A percentile compares a stretch with the other conserved stretches of the same genome.
Conservation (phyloP, 2,888 invertebrate genomes). For the Orthosia gracilis region DNA sequence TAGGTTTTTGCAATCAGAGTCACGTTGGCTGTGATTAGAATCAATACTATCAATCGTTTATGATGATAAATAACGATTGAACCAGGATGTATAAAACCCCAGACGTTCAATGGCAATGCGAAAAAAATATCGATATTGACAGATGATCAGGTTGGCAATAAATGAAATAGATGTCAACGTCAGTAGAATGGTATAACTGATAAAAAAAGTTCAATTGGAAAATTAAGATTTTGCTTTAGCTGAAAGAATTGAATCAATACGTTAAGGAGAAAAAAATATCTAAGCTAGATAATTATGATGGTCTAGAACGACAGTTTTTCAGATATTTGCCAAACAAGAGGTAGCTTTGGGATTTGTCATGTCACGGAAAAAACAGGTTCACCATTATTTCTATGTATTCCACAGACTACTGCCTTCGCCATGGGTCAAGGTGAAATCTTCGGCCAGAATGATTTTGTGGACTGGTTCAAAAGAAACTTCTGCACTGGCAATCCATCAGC, state of each 20-base stretch:
- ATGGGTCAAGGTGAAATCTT: conserved; percentile 74
- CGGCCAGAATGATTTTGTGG: conserved; percentile 64
- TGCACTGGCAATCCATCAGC: conserved; percentile 41
- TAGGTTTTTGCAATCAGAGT: conserved; percentile 10
- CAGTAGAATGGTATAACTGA: no score
- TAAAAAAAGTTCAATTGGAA: no score
- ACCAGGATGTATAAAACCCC: not conserved
- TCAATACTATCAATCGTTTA: conserved; percentile 17
- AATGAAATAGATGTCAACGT: not conserved
- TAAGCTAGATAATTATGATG: not conserved
- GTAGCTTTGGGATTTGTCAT: not conserved
- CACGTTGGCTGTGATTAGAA: conserved; percentile 13
- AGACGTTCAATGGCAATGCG: not conserved
- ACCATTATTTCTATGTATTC: conserved; percentile 12
- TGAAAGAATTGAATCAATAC: not conserved
- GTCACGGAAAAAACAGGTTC: not conserved
- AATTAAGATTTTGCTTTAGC: no score
- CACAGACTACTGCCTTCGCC: conserved; percentile 69
- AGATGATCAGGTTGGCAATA: not conserved
- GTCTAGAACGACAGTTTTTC: not conserved
- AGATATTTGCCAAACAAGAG: not conserved
- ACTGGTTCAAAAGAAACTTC: conserved; percentile 53
- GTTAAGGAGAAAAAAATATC: not conserved
- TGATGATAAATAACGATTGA: conserved; percentile 12
- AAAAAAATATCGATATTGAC: not conserved